Percentiles rank a stretch among this genome's conserved stretches.
These are phyloP conservation scores for Meloidogyne hapla DNA, from an alignment of 1,140 invertebrate species.

Conservation along the genomic window DNA sequence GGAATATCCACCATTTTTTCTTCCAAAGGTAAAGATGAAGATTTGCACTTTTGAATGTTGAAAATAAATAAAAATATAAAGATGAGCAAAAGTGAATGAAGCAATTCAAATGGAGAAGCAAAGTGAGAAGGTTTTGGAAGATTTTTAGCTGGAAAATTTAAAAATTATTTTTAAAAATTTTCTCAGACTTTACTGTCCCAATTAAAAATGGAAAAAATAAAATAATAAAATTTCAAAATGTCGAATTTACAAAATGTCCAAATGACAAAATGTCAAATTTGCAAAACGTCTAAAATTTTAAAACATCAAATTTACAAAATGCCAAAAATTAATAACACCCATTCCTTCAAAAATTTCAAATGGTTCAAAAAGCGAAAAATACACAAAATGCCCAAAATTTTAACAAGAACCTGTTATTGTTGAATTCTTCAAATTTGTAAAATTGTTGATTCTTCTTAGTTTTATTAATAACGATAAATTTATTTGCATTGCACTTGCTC, in stretches of 20 bases:
- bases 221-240: too few species aligned
- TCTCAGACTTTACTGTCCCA: too few species aligned
- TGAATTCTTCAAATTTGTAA: not conserved
- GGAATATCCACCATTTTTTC: not conserved
- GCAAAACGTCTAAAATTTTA: accelerated
- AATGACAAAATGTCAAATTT: too few species aligned
- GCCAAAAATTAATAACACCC: too few species aligned
- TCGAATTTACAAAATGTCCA: too few species aligned
- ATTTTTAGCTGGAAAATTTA: not conserved
- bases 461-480: not conserved
- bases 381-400: too few species aligned
- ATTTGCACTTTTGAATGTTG: not conserved
- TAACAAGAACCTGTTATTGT: not conserved
- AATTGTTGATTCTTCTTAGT: not conserved
- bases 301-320: not conserved
- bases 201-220: not conserved
- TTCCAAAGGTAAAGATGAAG: not conserved
- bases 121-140: not conserved
- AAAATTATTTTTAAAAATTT: not conserved
- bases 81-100: not conserved
- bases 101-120: not conserved
- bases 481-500: not conserved
- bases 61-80: not conserved
- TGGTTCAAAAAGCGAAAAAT: too few species aligned
- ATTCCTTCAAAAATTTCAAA: too few species aligned